phyloP scores from a whole-genome alignment of 2,888 invertebrate species.

The Trilocha varians region DNA sequence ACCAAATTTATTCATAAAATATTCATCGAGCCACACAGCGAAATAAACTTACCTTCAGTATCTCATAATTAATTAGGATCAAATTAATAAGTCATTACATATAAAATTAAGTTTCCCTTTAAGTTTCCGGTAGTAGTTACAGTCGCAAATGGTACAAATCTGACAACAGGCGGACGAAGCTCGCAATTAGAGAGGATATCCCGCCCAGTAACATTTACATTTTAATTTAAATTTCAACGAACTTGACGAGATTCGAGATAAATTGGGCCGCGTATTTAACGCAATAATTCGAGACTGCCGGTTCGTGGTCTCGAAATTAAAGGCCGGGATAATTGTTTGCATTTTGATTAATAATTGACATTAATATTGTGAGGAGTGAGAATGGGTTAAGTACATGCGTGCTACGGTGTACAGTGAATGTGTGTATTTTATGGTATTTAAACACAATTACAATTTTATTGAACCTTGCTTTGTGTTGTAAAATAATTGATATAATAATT shows the following conservation, averaged over 20 bases:
- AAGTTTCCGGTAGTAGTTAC: too few species aligned
- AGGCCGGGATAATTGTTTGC: slow-evolving; percentile 58
- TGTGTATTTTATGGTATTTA: too few species aligned
- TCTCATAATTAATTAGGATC: too few species aligned
- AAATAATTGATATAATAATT: too few species aligned
- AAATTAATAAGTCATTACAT: too few species aligned
- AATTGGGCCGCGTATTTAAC: slow-evolving; percentile 64
- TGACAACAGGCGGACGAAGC: slow-evolving; percentile 50
- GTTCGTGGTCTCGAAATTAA: slow-evolving; percentile 51
- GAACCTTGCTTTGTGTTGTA: too few species aligned
- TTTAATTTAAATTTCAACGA: slow-evolving; percentile 68
- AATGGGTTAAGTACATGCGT: slow-evolving; percentile 14
- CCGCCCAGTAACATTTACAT: slow-evolving; percentile 65
- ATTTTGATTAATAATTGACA: slow-evolving; percentile 60
- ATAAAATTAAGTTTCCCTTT: too few species aligned
- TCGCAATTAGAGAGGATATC: slow-evolving; percentile 60
- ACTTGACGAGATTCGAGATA: slow-evolving; percentile 68
- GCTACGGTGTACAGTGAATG: too few species aligned
- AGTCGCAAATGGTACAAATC: slow-evolving; percentile 25
- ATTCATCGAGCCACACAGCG: too few species aligned
- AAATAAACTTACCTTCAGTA: too few species aligned
- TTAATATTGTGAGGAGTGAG: slow-evolving; percentile 39
- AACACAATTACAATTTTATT: too few species aligned
- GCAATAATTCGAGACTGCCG: slow-evolving; percentile 57
- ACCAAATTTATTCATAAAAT: too few species aligned